Evolutionary conservation across 2,797 vertebrate species (phyloP), one percentile per base, ranked within the genome.

Genomic region (Artibeus lituratus): DNA sequence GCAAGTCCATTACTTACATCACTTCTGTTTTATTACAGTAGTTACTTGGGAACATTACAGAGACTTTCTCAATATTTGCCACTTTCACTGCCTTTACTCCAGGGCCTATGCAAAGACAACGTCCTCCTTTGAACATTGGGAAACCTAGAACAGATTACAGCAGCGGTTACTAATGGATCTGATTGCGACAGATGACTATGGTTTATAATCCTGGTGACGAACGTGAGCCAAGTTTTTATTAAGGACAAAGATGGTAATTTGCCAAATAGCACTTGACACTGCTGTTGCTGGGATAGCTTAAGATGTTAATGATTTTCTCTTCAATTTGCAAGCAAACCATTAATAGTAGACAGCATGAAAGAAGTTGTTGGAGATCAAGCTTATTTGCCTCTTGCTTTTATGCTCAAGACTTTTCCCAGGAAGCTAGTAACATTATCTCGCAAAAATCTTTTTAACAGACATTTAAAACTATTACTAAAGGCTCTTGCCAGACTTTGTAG

Each of bases 1-100:
- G 24, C 15, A 35, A 39, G 35, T 74, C 10, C 26, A 3, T 59
- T 84, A 96, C 97, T 97, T 96, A 97, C 97, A 97, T 97, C 59
- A 98, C 83, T 96, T 98, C 97, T 35, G 2, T 65, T 94, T 92
- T 96, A 87, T 95, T n/a, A 76, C 97, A 97, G 78, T 70, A 73
- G 42, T 89, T 92, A 90, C 74, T 96, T 53, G 94, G 97, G 42
- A 94, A 82, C 29, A 95, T 35, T 87, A 97, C 6, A 6, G 96
- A 85, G 32, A 42, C 84, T 78, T 82, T 87, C 87, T 96, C 62
- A 32, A 96, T 94, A 37, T 93, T 19, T 90, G 37, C 55, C 72
- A 73, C n/a, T 90, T 70, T 97, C 26, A 97, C 92, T 22, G 80
- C 92, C 51, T 80, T 95, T n/a, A 49, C 39, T 85, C 90, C 89